Base-by-base conservation (phyloP, 2,888 invertebrate genomes). In the Drosophila austrosaltans region DNA sequence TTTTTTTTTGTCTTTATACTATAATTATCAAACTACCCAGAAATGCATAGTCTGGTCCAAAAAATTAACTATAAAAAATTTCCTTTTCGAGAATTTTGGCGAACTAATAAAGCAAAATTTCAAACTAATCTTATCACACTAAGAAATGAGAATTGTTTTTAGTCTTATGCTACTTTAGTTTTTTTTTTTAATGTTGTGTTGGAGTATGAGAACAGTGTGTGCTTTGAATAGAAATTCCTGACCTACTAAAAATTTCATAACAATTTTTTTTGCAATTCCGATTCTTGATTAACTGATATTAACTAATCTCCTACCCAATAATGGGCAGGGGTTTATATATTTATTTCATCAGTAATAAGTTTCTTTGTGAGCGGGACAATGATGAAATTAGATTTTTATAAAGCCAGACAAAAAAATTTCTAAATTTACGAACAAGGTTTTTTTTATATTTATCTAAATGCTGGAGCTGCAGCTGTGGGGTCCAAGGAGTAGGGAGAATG, bases 391-490 rank as follows among this genome's bases (percentile, higher is more conserved):
- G 5, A 30, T 5, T 5, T 30, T 30, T 6, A 30, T 5, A 30
- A 6, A 30, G 30, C 30, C 6, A 1, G 30, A 30, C 30, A 30
- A 30, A 30, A 30, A 30, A 30, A 5, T 30, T 6, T 30, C 30
- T 30, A 30, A 30, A 30, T 30, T 30, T 30, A 30, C 5, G 1
- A 30, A 30, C 30, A 30, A 20, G 20, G 8, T 48, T 2, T 3
- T 61, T 72, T 66, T 61, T 65, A 42, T 65, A 53, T 59, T 44
- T 72, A 44, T 53, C 10, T 32, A 30, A 28, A 28, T 28, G 42
- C n/a, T 40, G 66, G 48, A 59, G 56, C 53, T 64, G 59, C 74
- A 79, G 77, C 70, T 84, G 72, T 48, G 44, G 16, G 2, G 20
- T 20, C 20, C 2, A 8, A 22, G 32, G 5, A 32, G 32, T 32